Percentiles rank a stretch among this genome's conserved stretches.
phyloP scores from a whole-genome alignment of 1,140 invertebrate species.

The Heterodera schachtii region DNA sequence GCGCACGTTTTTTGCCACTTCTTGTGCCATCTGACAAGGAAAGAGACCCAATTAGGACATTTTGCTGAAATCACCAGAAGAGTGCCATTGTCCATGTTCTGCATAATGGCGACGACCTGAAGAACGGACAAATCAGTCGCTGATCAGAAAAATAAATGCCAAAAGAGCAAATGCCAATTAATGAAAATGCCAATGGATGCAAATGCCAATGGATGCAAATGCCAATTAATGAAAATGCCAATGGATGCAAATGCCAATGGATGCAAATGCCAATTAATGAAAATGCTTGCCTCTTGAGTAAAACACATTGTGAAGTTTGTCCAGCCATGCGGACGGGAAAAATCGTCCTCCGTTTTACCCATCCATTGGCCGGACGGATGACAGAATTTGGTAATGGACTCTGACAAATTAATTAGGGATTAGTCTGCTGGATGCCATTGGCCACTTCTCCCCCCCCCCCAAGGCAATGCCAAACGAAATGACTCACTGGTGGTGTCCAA shows the following conservation, averaged over 20 bases:
- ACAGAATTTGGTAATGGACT: conserved; percentile 77
- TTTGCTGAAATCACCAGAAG: conserved; percentile 36
- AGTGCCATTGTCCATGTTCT: conserved; percentile 61
- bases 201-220: too few relatives aligned
- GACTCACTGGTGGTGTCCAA: conserved; percentile 76
- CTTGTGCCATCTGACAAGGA: conserved; percentile 70
- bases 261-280: background rate
- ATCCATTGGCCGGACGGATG: conserved; percentile 77
- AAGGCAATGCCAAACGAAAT: background rate
- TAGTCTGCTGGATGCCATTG: too few relatives aligned
- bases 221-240: background rate
- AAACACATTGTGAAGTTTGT: conserved; percentile 85
- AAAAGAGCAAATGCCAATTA: background rate
- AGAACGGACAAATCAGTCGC: background rate
- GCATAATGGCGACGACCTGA: conserved; percentile 68
- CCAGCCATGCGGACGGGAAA: conserved; percentile 73
- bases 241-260: background rate
- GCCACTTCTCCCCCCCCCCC: too few relatives aligned
- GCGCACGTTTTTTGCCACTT: conserved; percentile 77
- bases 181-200: too few relatives aligned
- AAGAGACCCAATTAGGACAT: background rate
- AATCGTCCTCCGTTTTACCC: conserved; percentile 65
- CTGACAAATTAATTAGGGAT: conserved; percentile 67
- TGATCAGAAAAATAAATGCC: background rate
- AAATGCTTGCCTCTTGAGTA: conserved; percentile 71